These are phyloP conservation scores for Conus betulinus DNA, from an alignment of 1,140 invertebrate genomes.

Conservation along the genomic window DNA sequence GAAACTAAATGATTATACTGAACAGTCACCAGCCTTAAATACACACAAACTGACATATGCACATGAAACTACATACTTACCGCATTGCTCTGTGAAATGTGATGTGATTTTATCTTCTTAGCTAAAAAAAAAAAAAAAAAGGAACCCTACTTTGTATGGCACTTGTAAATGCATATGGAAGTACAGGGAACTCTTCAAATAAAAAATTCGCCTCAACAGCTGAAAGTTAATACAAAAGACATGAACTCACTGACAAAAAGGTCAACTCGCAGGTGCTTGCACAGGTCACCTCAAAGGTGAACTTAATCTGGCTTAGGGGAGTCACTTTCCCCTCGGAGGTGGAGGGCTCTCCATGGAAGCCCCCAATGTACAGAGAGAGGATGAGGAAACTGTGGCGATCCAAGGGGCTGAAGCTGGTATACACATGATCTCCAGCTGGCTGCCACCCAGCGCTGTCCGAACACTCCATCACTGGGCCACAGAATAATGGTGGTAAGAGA, in stretches of 20 bases:
- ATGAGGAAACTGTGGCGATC: constrained; percentile 76
- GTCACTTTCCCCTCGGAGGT: constrained; percentile 72
- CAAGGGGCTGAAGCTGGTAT: constrained; percentile 74
- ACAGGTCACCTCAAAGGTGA: constrained; percentile 78
- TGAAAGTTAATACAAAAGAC: background rate
- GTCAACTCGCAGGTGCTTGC: constrained; percentile 76
- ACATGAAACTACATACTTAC: too few species aligned
- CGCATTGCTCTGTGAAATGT: too few species aligned
- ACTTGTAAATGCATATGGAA: too few species aligned
- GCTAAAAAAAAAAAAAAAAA: too few species aligned
- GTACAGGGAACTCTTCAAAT: too few species aligned
- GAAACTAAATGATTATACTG: too few species aligned
- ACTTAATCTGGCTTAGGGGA: constrained; percentile 76
- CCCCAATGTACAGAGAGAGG: constrained; percentile 75
- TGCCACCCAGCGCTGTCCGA: constrained; percentile 73
- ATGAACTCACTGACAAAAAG: constrained; percentile 77
- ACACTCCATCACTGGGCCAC: constrained; percentile 60
- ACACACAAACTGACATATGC: too few species aligned
- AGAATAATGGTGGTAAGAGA: background rate
- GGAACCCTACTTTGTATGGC: too few species aligned
- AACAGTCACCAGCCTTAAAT: too few species aligned
- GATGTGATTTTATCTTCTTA: too few species aligned
- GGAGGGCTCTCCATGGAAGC: constrained; percentile 76
- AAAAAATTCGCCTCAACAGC: too few species aligned
- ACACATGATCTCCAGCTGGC: constrained; percentile 75